These are phyloP conservation scores for Falco berigora DNA, from an alignment of 2,797 vertebrate species.

Conservation along the genomic window DNA sequence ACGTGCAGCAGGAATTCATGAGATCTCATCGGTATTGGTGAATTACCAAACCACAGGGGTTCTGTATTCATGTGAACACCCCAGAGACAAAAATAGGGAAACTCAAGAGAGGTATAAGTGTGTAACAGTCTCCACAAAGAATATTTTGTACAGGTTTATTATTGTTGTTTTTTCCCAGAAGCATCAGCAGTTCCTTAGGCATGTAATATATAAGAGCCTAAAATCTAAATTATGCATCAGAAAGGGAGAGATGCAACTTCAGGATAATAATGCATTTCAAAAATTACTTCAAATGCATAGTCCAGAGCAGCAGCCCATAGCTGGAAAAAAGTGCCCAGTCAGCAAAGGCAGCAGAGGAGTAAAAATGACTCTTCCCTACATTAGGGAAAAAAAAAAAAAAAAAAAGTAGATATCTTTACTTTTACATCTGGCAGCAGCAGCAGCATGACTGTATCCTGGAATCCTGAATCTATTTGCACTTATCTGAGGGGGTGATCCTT, in stretches of 20 bases:
- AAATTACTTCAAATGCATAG: neutral
- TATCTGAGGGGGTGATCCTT: neutral
- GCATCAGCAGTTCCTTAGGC: neutral
- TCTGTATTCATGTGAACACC: neutral
- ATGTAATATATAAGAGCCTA: neutral
- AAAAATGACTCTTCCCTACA: neutral
- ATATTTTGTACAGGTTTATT: neutral
- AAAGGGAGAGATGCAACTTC: constrained; percentile 29
- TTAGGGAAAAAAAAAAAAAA: neutral
- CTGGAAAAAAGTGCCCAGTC: neutral
- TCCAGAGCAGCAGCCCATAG: constrained; percentile 2
- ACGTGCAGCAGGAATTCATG: neutral
- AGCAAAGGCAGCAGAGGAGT: constrained; percentile 1
- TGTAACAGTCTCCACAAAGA: neutral
- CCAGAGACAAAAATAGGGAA: neutral
- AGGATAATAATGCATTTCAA: neutral
- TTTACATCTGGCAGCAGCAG: neutral
- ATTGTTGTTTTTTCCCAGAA: neutral
- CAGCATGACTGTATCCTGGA: neutral
- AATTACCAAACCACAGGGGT: neutral
- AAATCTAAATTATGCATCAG: constrained; percentile 59
- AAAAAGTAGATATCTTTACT: neutral
- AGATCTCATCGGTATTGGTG: neutral
- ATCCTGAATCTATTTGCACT: neutral
- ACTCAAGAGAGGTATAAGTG: neutral